Conservation (phyloP, 2,888 invertebrate genomes). For the Hesperia comma region DNA sequence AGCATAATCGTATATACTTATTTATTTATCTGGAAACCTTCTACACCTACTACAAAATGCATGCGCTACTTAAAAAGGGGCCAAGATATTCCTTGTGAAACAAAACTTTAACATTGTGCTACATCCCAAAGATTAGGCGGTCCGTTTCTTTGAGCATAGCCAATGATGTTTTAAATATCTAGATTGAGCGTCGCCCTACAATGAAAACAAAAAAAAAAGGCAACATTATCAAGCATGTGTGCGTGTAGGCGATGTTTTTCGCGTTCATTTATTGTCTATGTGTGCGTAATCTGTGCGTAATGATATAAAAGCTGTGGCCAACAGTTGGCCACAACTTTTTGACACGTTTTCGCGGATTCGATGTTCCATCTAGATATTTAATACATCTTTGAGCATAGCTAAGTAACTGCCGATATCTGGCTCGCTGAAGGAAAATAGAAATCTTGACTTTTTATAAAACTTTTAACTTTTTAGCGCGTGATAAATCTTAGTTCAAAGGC, state of each 20-base stretch:
- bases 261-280: no score
- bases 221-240: no score
- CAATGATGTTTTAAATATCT: no score
- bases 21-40: not conserved
- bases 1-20: not conserved
- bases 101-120: slow-evolving; percentile 2
- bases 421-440: slow-evolving; percentile 9
- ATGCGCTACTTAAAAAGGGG: slow-evolving; percentile 1
- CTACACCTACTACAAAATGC: slow-evolving; percentile 1
- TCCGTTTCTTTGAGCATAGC: slow-evolving; percentile 25
- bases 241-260: no score
- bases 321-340: no score
- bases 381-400: slow-evolving; percentile 26
- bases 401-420: slow-evolving; percentile 15
- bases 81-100: slow-evolving; percentile 8
- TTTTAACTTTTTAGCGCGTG: not conserved
- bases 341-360: no score
- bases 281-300: no score
- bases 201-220: no score
- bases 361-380: no score
- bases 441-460: slow-evolving; percentile 26
- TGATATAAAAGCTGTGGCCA: no score
- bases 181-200: no score
- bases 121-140: slow-evolving; percentile 12
- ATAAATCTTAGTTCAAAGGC: slow-evolving; percentile 8